These are phyloP conservation scores for Drosophila mauritiana DNA, from an alignment of 1,140 invertebrate genomes.

Conservation along the genomic window DNA sequence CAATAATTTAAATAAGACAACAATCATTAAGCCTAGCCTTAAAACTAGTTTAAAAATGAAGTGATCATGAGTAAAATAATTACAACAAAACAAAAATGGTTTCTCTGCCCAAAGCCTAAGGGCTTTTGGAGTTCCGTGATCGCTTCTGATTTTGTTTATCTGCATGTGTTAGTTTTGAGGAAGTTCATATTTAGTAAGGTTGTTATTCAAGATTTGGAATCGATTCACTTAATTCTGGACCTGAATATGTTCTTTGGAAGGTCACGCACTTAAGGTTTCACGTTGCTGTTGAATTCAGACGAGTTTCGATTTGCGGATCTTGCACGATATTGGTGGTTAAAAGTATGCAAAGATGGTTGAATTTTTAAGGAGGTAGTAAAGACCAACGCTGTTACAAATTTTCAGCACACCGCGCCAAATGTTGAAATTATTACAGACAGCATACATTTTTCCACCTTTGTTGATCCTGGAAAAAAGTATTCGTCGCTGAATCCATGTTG, in stretches of 20 bases:
- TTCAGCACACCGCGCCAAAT: not conserved
- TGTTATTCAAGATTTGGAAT: slow-evolving; percentile 6
- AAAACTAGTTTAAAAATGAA: slow-evolving; percentile 60
- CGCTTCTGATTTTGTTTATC: slow-evolving; percentile 25
- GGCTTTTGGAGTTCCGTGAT: slow-evolving; percentile 6
- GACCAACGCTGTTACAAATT: not conserved
- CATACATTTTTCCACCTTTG: not conserved
- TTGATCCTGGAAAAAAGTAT: not conserved
- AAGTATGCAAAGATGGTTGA: not conserved
- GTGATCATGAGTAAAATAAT: slow-evolving; percentile 22
- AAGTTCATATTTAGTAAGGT: slow-evolving; percentile 5
- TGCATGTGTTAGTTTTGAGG: slow-evolving; percentile 29
- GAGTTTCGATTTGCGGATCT: not conserved
- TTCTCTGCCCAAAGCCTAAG: slow-evolving; percentile 13
- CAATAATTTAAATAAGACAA: slow-evolving; percentile 79
- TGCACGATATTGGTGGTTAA: slow-evolving; percentile 10
- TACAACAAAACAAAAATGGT: slow-evolving; percentile 39
- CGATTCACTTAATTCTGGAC: slow-evolving; percentile 8
- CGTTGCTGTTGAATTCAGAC: not conserved
- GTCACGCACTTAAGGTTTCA: slow-evolving; percentile 7
- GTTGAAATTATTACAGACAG: not conserved
- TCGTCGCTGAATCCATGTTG: not conserved
- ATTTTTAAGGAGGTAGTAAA: not conserved
- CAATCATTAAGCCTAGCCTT: slow-evolving; percentile 70
- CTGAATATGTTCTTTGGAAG: slow-evolving; percentile 1